phyloP scores from a whole-genome alignment of 2,797 vertebrate genomes.

The Enteromius anoplus region DNA sequence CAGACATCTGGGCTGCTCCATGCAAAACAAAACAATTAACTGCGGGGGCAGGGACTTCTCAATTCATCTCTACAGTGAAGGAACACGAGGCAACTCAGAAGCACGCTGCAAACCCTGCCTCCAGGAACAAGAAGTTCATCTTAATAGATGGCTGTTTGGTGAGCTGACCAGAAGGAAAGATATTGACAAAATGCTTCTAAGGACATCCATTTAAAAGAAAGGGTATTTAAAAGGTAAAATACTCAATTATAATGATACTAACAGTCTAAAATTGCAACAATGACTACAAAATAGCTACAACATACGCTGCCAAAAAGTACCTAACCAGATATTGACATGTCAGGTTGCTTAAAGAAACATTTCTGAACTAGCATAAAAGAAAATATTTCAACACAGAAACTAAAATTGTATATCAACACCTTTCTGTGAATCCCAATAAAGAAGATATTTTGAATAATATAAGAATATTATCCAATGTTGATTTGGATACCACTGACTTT shows the following conservation, averaged over 20 bases:
- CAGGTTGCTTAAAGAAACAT: neutral
- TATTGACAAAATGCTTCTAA: neutral
- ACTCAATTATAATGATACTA: neutral
- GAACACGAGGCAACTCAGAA: conserved; percentile 11
- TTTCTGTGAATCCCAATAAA: neutral
- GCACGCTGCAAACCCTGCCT: conserved; percentile 1
- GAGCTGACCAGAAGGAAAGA: conserved; percentile 34
- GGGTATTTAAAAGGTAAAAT: conserved; percentile 1
- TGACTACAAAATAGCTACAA: neutral
- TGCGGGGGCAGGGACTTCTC: conserved; percentile 60
- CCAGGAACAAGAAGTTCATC: neutral
- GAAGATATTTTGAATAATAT: neutral
- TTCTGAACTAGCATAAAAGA: neutral
- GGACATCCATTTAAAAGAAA: conserved; percentile 18
- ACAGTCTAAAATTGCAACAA: neutral
- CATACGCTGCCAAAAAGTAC: neutral
- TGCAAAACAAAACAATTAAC: conserved; percentile 68
- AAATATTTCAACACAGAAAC: neutral
- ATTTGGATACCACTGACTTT: neutral
- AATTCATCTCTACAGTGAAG: conserved; percentile 48
- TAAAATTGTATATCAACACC: neutral
- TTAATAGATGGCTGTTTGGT: conserved; percentile 4
- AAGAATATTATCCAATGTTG: neutral
- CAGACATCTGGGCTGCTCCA: conserved; percentile 66
- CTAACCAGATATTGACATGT: neutral